Conservation (phyloP, 2,797 vertebrate species). For the Ataeniobius toweri region DNA sequence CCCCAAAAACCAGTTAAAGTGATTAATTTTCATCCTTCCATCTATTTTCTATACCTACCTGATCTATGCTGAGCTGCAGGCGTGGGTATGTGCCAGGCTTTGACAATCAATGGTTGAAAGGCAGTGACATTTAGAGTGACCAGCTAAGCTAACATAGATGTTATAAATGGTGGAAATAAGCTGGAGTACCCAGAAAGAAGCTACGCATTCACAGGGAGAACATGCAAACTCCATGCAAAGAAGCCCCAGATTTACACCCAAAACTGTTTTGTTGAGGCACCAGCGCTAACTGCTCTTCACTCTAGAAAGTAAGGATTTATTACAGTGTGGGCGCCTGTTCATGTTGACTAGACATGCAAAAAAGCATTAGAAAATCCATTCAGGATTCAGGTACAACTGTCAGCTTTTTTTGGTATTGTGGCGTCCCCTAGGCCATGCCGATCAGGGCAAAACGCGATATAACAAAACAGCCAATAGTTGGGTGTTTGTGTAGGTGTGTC, state of each 20-base stretch:
- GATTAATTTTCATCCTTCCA: too few relatives aligned
- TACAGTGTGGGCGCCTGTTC: background rate
- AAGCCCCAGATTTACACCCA: background rate
- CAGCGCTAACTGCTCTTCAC: background rate
- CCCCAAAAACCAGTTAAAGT: too few relatives aligned
- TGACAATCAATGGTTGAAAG: background rate
- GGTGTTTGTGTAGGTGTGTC: background rate
- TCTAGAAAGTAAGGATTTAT: background rate
- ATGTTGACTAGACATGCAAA: background rate
- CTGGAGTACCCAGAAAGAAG: background rate
- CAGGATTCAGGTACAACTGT: background rate
- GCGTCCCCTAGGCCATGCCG: too few relatives aligned
- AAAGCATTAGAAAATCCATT: background rate
- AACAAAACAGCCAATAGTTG: background rate
- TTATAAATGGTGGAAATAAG: background rate
- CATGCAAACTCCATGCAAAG: constrained; percentile 2
- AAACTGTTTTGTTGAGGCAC: background rate
- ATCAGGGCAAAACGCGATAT: background rate
- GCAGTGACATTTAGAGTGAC: background rate
- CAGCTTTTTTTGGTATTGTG: background rate
- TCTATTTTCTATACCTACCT: too few relatives aligned
- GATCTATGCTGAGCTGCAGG: background rate
- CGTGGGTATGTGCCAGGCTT: background rate
- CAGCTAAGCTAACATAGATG: background rate
- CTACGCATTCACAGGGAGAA: background rate